phyloP scores from a whole-genome alignment of 2,113 vertebrate species.

The Mesoclemmys tuberculata region DNA sequence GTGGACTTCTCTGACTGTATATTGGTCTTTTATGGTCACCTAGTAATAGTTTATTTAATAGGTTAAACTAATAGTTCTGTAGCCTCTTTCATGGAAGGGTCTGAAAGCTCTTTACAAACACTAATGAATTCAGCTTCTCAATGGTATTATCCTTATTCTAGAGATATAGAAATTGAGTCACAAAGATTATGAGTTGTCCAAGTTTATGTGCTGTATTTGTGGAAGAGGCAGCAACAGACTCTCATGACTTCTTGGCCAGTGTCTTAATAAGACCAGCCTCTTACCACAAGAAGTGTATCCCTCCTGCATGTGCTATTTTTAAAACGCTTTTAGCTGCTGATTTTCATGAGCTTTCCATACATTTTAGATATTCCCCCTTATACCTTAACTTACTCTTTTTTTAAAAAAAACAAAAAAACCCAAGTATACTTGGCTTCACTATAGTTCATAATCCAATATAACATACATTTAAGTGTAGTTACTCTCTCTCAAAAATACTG shows the following conservation, averaged over 20 bases:
- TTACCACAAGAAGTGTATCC: background rate
- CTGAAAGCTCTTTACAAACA: background rate
- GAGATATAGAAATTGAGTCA: slow-evolving; percentile 12
- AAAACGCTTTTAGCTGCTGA: slow-evolving; percentile 34
- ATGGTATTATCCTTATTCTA: background rate
- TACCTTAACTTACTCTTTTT: slow-evolving; percentile 1
- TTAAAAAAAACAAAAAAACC: background rate
- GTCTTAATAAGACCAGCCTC: slow-evolving; percentile 45
- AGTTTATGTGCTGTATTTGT: slow-evolving; percentile 18
- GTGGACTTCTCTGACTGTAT: background rate
- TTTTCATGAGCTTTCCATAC: background rate
- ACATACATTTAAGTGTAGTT: slow-evolving; percentile 18
- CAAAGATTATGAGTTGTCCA: background rate
- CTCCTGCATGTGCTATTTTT: slow-evolving; percentile 17
- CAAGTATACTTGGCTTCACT: background rate
- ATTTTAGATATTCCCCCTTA: background rate
- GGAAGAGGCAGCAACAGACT: slow-evolving; percentile 44
- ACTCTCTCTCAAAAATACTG: slow-evolving; percentile 28
- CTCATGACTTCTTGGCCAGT: slow-evolving; percentile 34
- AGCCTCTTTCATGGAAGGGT: background rate
- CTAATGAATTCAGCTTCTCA: background rate
- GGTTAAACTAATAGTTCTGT: background rate
- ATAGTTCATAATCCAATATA: background rate
- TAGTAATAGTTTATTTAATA: background rate
- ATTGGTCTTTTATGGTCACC: background rate